Evolutionary conservation across 35 echinoderm and acorn worm species (phyloP), one percentile per base, ranked within the genome.

Genomic region (Lytechinus variegatus): DNA sequence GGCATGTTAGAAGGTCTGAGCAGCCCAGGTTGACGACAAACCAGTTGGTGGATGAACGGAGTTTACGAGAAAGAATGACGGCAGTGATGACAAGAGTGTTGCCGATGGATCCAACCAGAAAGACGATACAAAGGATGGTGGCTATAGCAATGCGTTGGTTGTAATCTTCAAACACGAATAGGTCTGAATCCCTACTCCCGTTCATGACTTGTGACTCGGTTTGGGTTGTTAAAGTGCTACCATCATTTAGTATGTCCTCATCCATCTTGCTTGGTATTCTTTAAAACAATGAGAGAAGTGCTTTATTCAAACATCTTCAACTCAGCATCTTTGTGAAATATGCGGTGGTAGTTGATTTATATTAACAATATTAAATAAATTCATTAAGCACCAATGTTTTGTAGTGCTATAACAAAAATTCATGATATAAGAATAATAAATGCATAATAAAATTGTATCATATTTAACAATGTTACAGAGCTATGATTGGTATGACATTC

Each of bases 1-100:
- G 92, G 24, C 91, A 71, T 52, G 96, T 95, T 8, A 97, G 13
- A 8, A 97, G 94, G 55, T 97, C 96, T 9, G 96, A 57, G 44
- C 90, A 56, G 54, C 58, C 87, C 12, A 97, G 71, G 60, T 95
- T 95, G 44, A 97, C 94, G 14, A 97, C 96, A 71, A 95, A 95
- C 12, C 66, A 95, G 95, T 97, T 95, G 9, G 96, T 95, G 19
- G 91, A 55, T 19, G 89, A 92, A 1, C 95, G 96, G 56, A 97
- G 92, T 27, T 94, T 89, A 29, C 66, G 72, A 11, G 96, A 95
- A 5, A 97, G 71, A 27, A 95, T 6, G 19, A 97, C 96, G 16
- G 96, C 91, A 1, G 57, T 21, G 53, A 97, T 95, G 9, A 97
- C 95, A 6, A 97, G 95, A 28, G 88, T 89, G 89, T 97, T 97